phyloP scores from a whole-genome alignment of 2,797 vertebrate species.

The Synanceia verrucosa region DNA sequence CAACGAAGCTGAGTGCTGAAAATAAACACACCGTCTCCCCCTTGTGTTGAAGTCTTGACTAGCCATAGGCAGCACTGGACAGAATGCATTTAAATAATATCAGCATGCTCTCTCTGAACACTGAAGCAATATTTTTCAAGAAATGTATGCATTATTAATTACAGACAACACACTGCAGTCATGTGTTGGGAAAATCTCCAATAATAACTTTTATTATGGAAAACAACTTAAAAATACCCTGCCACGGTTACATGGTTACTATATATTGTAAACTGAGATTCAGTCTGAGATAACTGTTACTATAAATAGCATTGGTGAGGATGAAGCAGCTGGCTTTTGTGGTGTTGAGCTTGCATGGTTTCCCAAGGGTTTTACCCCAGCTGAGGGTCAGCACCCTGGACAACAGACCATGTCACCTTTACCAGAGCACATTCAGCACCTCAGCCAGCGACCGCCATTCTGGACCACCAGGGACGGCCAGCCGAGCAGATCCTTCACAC shows the following conservation, averaged over 20 bases:
- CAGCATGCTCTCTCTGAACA: neutral
- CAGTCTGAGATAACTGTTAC: neutral
- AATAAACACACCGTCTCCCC: slow-evolving; percentile 50
- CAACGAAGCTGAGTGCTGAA: slow-evolving; percentile 8
- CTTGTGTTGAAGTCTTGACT: slow-evolving; percentile 47
- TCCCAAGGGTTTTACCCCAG: neutral
- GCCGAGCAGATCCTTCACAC: neutral
- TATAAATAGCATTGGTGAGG: neutral
- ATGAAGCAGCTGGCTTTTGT: neutral
- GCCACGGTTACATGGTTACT: neutral
- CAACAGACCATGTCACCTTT: neutral
- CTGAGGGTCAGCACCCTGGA: slow-evolving; percentile 7
- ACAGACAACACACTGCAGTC: neutral
- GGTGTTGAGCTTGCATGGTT: neutral
- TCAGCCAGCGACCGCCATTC: neutral
- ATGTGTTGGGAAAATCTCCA: neutral
- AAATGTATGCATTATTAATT: neutral
- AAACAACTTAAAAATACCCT: neutral
- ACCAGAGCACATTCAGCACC: neutral
- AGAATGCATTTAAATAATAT: neutral
- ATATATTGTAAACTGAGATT: too few relatives aligned
- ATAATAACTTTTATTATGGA: neutral
- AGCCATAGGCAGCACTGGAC: neutral
- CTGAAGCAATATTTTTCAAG: neutral
- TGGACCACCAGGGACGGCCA: neutral